These are phyloP conservation scores for Equus przewalskii DNA, from an alignment of 2,113 vertebrate genomes.

Conservation along the genomic window DNA sequence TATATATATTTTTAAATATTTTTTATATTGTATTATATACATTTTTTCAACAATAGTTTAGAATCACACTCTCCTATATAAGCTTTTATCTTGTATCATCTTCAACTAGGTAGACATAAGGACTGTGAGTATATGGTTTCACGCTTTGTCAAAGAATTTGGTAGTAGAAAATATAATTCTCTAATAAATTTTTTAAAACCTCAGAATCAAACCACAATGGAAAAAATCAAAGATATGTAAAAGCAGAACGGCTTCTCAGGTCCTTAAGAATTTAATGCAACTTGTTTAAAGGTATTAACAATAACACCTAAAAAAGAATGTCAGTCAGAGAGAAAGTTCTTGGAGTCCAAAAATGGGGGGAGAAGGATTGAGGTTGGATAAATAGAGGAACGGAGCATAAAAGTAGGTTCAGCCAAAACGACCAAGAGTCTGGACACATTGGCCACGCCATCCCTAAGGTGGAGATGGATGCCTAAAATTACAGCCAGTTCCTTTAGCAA, in stretches of 20 bases:
- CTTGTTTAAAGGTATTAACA: neutral
- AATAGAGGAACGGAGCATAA: neutral
- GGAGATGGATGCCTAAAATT: neutral
- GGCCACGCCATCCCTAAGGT: neutral
- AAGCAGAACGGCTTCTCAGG: neutral
- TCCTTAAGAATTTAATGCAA: neutral
- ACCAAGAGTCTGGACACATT: neutral
- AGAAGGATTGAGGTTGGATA: too few relatives aligned
- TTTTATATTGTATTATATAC: neutral
- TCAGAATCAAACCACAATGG: neutral
- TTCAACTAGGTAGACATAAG: neutral
- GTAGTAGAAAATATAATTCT: neutral
- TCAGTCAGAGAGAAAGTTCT: neutral
- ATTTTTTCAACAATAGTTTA: neutral
- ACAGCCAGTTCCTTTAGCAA: neutral
- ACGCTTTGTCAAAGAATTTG: neutral
- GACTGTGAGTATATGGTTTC: neutral
- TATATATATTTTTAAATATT: neutral
- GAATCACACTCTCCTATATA: neutral
- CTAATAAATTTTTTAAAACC: neutral
- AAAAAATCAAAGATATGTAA: neutral
- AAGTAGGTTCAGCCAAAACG: neutral
- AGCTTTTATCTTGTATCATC: neutral
- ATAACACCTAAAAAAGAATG: neutral
- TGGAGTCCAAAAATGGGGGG: neutral